Percentiles rank a stretch among this genome's conserved stretches.
These are phyloP conservation scores for Notarius quadriscutis DNA, from an alignment of 2,113 vertebrate species.

Conservation along the genomic window DNA sequence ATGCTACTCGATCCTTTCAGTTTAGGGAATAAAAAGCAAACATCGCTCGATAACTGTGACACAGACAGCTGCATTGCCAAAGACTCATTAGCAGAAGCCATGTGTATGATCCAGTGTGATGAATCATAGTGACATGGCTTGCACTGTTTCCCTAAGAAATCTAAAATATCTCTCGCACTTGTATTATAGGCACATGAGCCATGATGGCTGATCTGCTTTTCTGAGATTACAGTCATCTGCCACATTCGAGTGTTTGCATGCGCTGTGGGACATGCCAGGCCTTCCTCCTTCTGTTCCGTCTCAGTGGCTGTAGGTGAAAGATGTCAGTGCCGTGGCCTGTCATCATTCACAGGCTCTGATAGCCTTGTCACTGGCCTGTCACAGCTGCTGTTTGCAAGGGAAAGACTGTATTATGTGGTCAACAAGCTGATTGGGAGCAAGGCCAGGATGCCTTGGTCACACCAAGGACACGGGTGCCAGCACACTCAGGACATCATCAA, in stretches of 20 bases:
- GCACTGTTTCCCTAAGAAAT: background rate
- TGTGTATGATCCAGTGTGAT: conserved; percentile 10
- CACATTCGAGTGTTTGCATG: background rate
- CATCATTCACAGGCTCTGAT: conserved; percentile 66
- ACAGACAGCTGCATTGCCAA: conserved; percentile 8
- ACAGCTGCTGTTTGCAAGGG: conserved; percentile 64
- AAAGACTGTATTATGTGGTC: conserved; percentile 27
- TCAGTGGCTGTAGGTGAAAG: conserved; percentile 37
- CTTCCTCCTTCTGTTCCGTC: conserved; percentile 25
- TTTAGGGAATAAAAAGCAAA: conserved; percentile 17
- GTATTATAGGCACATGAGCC: background rate
- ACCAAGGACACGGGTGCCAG: background rate
- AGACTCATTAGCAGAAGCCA: conserved; percentile 38
- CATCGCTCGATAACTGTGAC: conserved; percentile 10
- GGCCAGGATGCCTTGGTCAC: conserved; percentile 6
- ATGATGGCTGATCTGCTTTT: background rate
- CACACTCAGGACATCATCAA: background rate
- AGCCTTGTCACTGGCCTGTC: conserved; percentile 59
- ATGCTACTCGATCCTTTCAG: background rate
- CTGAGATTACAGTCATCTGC: conserved; percentile 24
- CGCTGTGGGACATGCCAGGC: background rate
- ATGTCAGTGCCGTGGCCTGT: conserved; percentile 49
- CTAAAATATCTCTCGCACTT: conserved; percentile 6
- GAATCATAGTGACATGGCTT: conserved; percentile 1
- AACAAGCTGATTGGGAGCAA: background rate